Conservation (phyloP, 2,888 invertebrate species). For the Galerucella nymphaeae region DNA sequence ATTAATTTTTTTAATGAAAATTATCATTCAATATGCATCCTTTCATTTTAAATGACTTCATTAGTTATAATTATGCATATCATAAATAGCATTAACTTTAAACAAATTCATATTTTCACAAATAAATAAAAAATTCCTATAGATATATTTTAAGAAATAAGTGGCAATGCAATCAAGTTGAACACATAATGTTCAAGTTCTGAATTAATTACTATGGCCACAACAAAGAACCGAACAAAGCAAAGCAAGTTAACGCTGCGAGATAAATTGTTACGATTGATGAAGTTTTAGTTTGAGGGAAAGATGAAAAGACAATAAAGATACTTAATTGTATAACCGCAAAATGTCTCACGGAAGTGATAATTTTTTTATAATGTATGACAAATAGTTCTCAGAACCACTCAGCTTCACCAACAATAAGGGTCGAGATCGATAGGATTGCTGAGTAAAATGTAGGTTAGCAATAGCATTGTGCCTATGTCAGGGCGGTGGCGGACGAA, state of each 20-base stretch:
- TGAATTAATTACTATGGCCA: neutral
- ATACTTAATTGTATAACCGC: neutral
- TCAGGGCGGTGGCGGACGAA: conserved; percentile 53
- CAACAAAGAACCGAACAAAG: neutral
- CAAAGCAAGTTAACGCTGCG: neutral
- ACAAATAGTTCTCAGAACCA: neutral
- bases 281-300: neutral
- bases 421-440: conserved; percentile 54
- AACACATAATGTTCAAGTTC: neutral
- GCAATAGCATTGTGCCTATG: conserved; percentile 59
- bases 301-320: neutral
- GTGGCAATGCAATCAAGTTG: neutral
- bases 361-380: neutral
- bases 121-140: no score
- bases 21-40: no score
- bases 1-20: no score
- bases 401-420: conserved; percentile 37
- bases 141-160: neutral
- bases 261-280: neutral
- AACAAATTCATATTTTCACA: no score
- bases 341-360: neutral
- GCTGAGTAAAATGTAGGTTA: conserved; percentile 62
- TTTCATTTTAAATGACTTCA: no score
- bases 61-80: no score
- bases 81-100: no score